Percentiles rank a stretch among this genome's conserved stretches.
Evolutionary conservation across 2,797 vertebrate genomes (phyloP).

Genomic region (Mormyrus proboscirostris): DNA sequence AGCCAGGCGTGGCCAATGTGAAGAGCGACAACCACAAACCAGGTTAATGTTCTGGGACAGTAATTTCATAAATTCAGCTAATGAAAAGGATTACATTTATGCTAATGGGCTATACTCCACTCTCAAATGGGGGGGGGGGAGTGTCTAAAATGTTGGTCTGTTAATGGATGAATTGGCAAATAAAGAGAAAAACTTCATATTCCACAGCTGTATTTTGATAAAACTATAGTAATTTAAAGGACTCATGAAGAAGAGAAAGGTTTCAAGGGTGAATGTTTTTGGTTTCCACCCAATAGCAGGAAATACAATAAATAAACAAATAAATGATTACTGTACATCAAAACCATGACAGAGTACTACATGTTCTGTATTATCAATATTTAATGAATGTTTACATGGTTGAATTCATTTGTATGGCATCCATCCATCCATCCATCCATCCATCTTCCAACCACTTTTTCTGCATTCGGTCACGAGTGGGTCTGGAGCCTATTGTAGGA

Average conservation of each 20-base stretch:
- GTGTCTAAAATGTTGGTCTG: background rate
- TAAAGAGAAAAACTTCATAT: background rate
- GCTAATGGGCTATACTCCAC: background rate
- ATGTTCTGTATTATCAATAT: background rate
- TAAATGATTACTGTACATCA: background rate
- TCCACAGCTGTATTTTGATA: background rate
- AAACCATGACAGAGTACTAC: background rate
- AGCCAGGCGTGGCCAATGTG: background rate
- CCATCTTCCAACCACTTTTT: background rate
- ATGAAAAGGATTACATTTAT: slow-evolving; percentile 3
- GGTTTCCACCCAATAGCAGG: background rate
- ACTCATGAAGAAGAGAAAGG: background rate
- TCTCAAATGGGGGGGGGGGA: background rate
- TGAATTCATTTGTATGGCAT: background rate
- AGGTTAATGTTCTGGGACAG: background rate
- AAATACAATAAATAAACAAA: background rate
- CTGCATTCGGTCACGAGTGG: background rate
- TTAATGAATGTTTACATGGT: background rate
- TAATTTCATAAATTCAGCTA: background rate
- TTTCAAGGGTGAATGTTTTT: background rate
- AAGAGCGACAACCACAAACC: background rate
- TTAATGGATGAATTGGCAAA: background rate
- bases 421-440: background rate
- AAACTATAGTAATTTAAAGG: background rate
- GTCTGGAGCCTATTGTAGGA: background rate